phyloP scores from a whole-genome alignment of 2,888 invertebrate genomes.

The Chrysolina haemoptera region DNA sequence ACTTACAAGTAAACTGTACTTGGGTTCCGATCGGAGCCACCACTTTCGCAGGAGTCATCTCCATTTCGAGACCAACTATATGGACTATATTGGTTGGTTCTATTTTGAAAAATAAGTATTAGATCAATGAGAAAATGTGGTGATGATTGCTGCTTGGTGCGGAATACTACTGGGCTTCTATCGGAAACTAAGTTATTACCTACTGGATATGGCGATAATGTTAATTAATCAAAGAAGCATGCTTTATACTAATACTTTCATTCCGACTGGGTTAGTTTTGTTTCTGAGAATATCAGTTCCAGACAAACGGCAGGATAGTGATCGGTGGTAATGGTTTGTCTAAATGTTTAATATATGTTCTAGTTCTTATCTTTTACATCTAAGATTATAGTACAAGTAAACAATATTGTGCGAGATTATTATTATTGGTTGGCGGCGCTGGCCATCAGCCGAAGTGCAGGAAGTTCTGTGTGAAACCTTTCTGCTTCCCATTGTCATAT shows the following conservation, averaged over 20 bases:
- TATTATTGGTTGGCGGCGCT: too few species aligned
- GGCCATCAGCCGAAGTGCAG: too few species aligned
- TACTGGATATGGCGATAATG: conserved; percentile 8
- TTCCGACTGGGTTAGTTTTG: not conserved
- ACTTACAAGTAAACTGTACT: conserved; percentile 71
- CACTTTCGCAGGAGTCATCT: conserved; percentile 70
- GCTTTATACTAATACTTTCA: not conserved
- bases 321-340: not conserved
- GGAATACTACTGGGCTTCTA: not conserved
- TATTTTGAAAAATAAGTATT: conserved; percentile 36
- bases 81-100: conserved; percentile 33
- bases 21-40: conserved; percentile 65
- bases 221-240: conserved; percentile 1
- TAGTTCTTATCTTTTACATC: too few species aligned
- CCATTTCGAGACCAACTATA: conserved; percentile 61
- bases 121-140: conserved; percentile 9
- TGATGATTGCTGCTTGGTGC: not conserved
- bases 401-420: too few species aligned
- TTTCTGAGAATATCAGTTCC: not conserved
- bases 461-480: too few species aligned
- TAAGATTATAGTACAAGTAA: too few species aligned
- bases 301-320: not conserved
- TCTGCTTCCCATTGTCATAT: too few species aligned
- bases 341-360: too few species aligned
- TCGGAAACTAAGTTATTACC: not conserved